These are phyloP conservation scores for Heterotilapia buettikoferi DNA, from an alignment of 2,113 vertebrate genomes.

Conservation along the genomic window DNA sequence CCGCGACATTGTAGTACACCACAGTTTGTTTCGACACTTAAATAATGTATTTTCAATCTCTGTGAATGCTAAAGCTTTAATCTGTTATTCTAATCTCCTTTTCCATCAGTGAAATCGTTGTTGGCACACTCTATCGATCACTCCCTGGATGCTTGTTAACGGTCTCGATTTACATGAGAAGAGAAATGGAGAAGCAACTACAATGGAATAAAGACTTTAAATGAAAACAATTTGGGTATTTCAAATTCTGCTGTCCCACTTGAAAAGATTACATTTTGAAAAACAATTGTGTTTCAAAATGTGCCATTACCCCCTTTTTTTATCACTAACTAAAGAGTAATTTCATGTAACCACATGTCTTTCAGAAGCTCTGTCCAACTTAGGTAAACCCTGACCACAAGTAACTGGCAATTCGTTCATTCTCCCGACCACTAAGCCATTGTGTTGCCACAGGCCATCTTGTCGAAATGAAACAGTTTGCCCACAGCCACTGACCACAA, in stretches of 20 bases:
- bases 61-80: neutral
- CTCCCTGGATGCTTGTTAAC: neutral
- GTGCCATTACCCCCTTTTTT: neutral
- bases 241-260: neutral
- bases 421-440: slow-evolving; percentile 62
- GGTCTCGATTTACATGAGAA: slow-evolving; percentile 11
- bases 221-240: neutral
- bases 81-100: slow-evolving; percentile 32
- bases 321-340: slow-evolving; percentile 21
- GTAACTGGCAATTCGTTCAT: slow-evolving; percentile 39
- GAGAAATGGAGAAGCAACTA: slow-evolving; percentile 40
- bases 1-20: neutral
- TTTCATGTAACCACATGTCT: slow-evolving; percentile 48
- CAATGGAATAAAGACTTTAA: slow-evolving; percentile 36
- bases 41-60: slow-evolving; percentile 36
- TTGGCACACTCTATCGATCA: slow-evolving; percentile 8
- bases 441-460: slow-evolving; percentile 63
- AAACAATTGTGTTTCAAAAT: slow-evolving; percentile 4
- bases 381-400: slow-evolving; percentile 63
- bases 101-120: slow-evolving; percentile 39
- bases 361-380: slow-evolving; percentile 45
- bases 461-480: slow-evolving; percentile 60
- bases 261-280: slow-evolving; percentile 17
- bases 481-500: slow-evolving; percentile 68
- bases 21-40: slow-evolving; percentile 25